Conservation (phyloP, 1,140 invertebrate species). For the Wasmannia auropunctata region DNA sequence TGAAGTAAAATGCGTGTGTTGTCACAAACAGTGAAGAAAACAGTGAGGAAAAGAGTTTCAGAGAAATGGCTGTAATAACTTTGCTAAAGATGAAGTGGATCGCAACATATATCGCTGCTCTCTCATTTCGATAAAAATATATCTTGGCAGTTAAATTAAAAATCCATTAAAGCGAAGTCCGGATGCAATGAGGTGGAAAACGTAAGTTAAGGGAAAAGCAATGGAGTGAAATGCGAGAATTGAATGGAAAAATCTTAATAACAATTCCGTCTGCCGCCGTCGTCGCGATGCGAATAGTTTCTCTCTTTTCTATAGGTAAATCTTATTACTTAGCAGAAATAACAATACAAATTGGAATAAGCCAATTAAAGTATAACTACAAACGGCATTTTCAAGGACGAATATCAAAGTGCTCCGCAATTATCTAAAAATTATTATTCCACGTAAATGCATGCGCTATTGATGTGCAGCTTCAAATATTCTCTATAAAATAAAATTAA, state of each 20-base stretch:
- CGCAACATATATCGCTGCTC: not conserved
- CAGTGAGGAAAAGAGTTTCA: not conserved
- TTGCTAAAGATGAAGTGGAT: not conserved
- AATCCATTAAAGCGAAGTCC: conserved; percentile 6
- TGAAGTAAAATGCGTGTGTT: not conserved
- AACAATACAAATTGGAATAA: conserved; percentile 12
- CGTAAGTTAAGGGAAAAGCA: not conserved
- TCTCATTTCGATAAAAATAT: not conserved
- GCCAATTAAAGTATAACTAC: conserved; percentile 14
- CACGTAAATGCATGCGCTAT: not conserved
- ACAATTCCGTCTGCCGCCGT: not conserved
- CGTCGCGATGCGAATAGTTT: not conserved
- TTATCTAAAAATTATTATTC: conserved; percentile 20
- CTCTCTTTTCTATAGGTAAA: not conserved
- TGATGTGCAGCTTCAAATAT: not conserved
- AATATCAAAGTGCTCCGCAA: not conserved
- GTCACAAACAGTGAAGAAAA: too few relatives aligned
- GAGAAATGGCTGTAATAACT: not conserved
- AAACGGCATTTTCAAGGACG: not conserved
- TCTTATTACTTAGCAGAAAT: not conserved
- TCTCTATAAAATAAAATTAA: not conserved
- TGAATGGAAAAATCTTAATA: conserved; percentile 1
- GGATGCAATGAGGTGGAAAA: not conserved
- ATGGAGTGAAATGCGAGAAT: not conserved
- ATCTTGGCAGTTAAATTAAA: not conserved